Base-by-base conservation (phyloP, 2,888 invertebrate genomes). In the Mycogona germanica region DNA sequence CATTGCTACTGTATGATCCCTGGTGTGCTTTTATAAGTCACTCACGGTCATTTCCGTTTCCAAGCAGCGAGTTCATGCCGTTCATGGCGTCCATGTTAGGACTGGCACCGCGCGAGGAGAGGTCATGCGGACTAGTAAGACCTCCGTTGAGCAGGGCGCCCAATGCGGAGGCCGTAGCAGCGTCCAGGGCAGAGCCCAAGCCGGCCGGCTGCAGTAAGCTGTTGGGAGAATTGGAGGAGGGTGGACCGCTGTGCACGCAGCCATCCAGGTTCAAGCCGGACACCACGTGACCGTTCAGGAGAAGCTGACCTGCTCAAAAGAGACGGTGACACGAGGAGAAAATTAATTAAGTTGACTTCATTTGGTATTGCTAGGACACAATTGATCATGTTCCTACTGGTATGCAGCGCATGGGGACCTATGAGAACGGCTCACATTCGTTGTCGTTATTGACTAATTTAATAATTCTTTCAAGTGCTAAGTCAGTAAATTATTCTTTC, bases 251-350 rank as follows among this genome's bases (percentile, higher is more conserved):
- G 32, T 54, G 55, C 21, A 32, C 57, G 37, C 48, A 57, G 54
- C 60, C 62, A 56, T 60, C 63, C 51, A 66, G 56, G 55, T 60
- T 66, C 57, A 67, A 56, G 9, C 66, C 66, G 25, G 64, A 61
- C 26, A 68, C 61, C 38, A 65, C 59, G 48, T 66, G 66, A 4
- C 66, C 66, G 60, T 68, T 67, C 55, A 68, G 54, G 14, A 66
- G 61, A 9, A 68, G 58, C 51, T 66, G 66, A 61, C 67, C 68
- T 66, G 57, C 21, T 53, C n/a, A n/a, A n/a, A n/a, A n/a, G n/a
- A n/a, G 35, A 35, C 12, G n/a, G 12, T 35, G n/a, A 35, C 12
- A 12, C n/a, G n/a, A 17, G 26, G 25, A 51, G 30, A 48, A 37
- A 46, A 28, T 28, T 25, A 52, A 42, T 26, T n/a, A 26, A 47